A percentile compares a stretch with the other conserved stretches of the same genome.
Conservation (phyloP, 2,888 invertebrate species). For the Melanargia galathea region DNA sequence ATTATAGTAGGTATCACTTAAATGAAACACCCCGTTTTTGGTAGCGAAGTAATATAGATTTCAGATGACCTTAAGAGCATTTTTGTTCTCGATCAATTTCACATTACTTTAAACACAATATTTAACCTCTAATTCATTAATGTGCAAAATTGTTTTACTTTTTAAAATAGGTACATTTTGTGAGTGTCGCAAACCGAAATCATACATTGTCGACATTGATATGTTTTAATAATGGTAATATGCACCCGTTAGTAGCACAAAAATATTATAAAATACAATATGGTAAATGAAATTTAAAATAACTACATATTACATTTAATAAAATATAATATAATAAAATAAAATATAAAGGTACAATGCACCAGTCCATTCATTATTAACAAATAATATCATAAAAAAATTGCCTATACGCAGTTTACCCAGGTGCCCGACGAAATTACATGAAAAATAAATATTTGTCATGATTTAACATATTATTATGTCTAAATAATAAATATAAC, state of each 20-base stretch:
- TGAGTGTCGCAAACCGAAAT: background rate
- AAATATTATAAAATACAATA: conserved; percentile 1
- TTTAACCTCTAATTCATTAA: background rate
- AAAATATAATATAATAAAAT: conserved; percentile 8
- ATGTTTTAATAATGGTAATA: conserved; percentile 11
- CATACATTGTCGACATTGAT: background rate
- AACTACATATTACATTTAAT: too few species aligned
- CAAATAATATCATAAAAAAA: conserved; percentile 41
- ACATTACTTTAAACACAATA: background rate
- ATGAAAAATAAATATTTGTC: conserved; percentile 76
- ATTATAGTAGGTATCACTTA: background rate
- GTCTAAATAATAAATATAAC: conserved; percentile 18
- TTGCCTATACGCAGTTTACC: conserved; percentile 39
- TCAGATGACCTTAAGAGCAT: background rate
- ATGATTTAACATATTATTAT: conserved; percentile 71
- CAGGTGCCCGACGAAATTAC: conserved; percentile 35
- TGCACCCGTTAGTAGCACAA: background rate
- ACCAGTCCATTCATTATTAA: conserved; percentile 43
- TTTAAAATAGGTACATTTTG: background rate
- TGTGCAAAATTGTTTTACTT: background rate
- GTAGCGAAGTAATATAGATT: background rate
- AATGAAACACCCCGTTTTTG: background rate
- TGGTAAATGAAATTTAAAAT: conserved; percentile 15
- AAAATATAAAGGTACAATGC: conserved; percentile 51
- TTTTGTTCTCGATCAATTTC: background rate